Percentiles rank a stretch among this genome's conserved stretches.
phyloP scores from a whole-genome alignment of 2,888 invertebrate genomes.

The Tetragnatha montana region DNA sequence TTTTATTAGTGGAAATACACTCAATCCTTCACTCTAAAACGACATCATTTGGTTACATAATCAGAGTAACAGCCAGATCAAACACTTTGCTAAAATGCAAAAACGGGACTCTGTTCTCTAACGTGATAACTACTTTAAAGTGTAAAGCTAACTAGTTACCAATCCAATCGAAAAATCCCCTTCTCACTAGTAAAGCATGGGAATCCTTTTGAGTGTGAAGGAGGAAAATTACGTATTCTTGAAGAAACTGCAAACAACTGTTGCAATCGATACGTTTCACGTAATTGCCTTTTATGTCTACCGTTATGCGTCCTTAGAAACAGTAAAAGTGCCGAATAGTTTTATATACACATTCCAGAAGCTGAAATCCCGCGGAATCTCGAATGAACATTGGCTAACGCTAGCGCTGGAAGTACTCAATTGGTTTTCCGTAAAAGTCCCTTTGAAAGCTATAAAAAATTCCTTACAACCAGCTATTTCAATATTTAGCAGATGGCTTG shows the following conservation, averaged over 20 bases:
- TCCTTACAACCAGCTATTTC: too few species aligned
- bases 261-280: constrained; percentile 32
- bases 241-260: constrained; percentile 5
- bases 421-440: constrained; percentile 42
- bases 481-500: too few species aligned
- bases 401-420: constrained; percentile 1
- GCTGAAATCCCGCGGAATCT: constrained; percentile 9
- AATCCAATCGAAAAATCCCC: too few species aligned
- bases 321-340: constrained; percentile 25
- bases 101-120: too few species aligned
- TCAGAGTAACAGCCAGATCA: too few species aligned
- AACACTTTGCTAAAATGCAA: too few species aligned
- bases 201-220: neutral
- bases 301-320: constrained; percentile 26
- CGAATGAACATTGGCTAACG: constrained; percentile 4
- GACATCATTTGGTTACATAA: too few species aligned
- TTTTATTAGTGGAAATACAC: too few species aligned
- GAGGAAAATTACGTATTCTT: constrained; percentile 7
- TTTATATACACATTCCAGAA: constrained; percentile 41
- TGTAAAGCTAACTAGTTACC: too few species aligned
- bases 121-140: too few species aligned
- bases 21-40: too few species aligned
- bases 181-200: neutral
- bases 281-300: constrained; percentile 55
- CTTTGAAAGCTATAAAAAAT: neutral